Evolutionary conservation across 2,113 vertebrate genomes (phyloP).

Genomic region (Rhipidura dahli): DNA sequence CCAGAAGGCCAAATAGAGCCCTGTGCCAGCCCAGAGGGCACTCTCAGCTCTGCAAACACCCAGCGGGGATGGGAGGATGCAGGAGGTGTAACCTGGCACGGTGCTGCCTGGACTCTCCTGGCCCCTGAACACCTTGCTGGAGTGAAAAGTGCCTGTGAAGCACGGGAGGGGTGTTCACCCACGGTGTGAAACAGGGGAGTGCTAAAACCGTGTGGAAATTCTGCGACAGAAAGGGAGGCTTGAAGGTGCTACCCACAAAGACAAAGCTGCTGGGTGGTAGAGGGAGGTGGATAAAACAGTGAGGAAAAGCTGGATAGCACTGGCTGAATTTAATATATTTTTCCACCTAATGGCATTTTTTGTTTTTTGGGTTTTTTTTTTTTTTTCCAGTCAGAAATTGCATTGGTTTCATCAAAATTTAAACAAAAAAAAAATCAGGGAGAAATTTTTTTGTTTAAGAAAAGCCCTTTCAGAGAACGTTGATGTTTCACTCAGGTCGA

Average conservation of each 20-base stretch:
- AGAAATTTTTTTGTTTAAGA: neutral
- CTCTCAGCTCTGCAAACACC: neutral
- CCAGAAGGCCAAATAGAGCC: neutral
- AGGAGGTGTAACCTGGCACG: neutral
- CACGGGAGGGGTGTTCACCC: neutral
- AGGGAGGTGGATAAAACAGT: neutral
- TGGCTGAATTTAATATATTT: neutral
- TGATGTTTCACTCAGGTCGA: neutral
- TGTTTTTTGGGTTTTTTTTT: neutral
- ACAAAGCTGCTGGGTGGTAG: neutral
- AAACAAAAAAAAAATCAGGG: neutral
- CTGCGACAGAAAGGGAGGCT: neutral
- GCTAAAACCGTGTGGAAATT: neutral
- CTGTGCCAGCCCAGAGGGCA: neutral
- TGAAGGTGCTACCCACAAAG: neutral
- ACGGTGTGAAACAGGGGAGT: neutral
- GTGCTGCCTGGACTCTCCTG: neutral
- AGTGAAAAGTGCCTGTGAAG: neutral
- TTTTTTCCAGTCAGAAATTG: neutral
- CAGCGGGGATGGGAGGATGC: neutral
- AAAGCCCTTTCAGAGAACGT: neutral
- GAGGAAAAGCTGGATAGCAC: neutral
- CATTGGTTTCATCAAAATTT: neutral
- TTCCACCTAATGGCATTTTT: neutral
- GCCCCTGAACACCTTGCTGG: neutral